Evolutionary conservation across 2,888 invertebrate genomes (phyloP).

Genomic region (Bombylius discolor): DNA sequence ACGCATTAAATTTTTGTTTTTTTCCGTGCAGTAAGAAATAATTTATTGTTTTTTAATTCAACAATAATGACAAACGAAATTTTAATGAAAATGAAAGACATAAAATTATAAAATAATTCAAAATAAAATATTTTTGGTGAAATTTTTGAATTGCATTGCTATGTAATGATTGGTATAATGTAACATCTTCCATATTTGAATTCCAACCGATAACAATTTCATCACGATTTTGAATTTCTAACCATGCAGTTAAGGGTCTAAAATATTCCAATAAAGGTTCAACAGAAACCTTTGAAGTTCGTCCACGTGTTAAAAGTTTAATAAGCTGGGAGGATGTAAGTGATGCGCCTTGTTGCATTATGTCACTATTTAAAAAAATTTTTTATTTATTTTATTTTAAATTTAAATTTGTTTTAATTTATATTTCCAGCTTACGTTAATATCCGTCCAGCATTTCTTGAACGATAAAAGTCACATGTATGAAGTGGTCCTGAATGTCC

Average conservation of each 20-base stretch:
- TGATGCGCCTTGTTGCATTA: conserved; percentile 55
- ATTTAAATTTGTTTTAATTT: not conserved
- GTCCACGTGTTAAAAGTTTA: conserved; percentile 53
- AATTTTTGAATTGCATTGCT: not conserved
- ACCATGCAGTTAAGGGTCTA: conserved; percentile 63
- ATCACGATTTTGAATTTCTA: conserved; percentile 59
- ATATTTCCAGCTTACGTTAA: conserved; percentile 42
- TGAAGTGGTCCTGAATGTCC: conserved; percentile 62
- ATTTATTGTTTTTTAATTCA: too few species aligned
- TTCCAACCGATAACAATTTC: conserved; percentile 65
- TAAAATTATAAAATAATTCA: too few species aligned
- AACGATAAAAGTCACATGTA: conserved; percentile 69
- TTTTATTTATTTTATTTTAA: not conserved
- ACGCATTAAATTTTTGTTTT: too few species aligned
- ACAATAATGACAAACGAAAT: too few species aligned
- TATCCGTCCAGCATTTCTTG: conserved; percentile 62
- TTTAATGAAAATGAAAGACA: too few species aligned
- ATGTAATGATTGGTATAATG: conserved; percentile 27
- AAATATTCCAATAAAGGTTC: conserved; percentile 70
- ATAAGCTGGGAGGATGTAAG: conserved; percentile 60
- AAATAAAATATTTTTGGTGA: too few species aligned
- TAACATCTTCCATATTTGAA: conserved; percentile 51
- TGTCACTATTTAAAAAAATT: conserved; percentile 40
- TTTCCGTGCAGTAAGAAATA: too few species aligned
- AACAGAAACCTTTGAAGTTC: conserved; percentile 59